These are phyloP conservation scores for Penaeus indicus DNA, from an alignment of 1,140 invertebrate genomes.

Conservation along the genomic window DNA sequence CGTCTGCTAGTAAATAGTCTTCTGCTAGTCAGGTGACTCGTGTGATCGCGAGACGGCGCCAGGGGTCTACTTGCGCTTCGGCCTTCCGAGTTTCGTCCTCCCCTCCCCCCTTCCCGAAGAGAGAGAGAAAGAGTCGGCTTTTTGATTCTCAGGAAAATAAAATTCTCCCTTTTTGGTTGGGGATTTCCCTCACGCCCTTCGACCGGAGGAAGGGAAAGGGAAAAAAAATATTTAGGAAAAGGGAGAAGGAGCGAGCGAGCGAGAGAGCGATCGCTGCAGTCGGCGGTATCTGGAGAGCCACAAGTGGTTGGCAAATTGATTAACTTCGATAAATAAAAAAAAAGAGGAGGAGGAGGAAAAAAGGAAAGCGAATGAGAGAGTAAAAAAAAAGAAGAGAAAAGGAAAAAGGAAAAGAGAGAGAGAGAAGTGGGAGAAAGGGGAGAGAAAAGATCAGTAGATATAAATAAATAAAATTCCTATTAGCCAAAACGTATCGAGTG, in stretches of 20 bases:
- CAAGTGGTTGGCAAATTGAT: constrained; percentile 37
- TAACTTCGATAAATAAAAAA: not conserved
- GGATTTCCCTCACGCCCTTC: not conserved
- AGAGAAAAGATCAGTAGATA: not conserved
- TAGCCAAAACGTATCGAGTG: too few species aligned
- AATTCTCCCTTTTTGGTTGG: not conserved
- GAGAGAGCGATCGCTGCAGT: not conserved
- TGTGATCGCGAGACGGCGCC: constrained; percentile 41
- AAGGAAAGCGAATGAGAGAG: not conserved
- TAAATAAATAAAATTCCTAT: not conserved
- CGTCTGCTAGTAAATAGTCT: constrained; percentile 61
- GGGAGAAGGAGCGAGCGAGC: too few species aligned
- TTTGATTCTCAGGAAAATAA: not conserved
- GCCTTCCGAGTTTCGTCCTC: not conserved
- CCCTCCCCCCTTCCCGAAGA: not conserved
- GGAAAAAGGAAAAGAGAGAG: not conserved
- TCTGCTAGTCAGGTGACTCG: constrained; percentile 55
- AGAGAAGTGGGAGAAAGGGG: not conserved
- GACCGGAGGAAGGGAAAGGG: not conserved
- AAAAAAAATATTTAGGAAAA: too few species aligned
- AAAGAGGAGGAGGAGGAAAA: not conserved
- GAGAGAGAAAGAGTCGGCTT: too few species aligned
- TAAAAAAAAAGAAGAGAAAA: not conserved
- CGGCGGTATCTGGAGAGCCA: constrained; percentile 16
- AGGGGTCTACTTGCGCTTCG: constrained; percentile 13